Evolutionary conservation across 2,797 vertebrate genomes (phyloP), one percentile per base, ranked within the genome.

Genomic region (Philypnodon macrostomus): DNA sequence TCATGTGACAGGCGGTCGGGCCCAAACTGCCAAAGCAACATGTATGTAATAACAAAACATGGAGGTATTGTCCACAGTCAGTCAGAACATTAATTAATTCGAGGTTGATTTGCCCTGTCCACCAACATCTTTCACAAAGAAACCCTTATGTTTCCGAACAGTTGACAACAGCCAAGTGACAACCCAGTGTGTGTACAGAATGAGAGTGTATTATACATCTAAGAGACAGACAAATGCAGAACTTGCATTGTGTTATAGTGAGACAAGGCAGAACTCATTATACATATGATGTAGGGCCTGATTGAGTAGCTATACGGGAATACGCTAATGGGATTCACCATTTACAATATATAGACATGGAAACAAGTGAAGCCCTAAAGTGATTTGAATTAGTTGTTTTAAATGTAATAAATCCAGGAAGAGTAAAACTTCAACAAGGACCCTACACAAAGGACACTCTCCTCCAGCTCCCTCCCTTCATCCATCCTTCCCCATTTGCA

Each of bases 181-280:
- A 71, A 57, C 53, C 58, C n/a, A n/a, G n/a, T n/a, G n/a, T n/a
- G n/a, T n/a, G n/a, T n/a, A n/a, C n/a, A n/a, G n/a, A n/a, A n/a
- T n/a, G n/a, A n/a, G n/a, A n/a, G n/a, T n/a, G n/a, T n/a, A n/a
- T n/a, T n/a, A n/a, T n/a, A n/a, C n/a, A n/a, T n/a, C n/a, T n/a
- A n/a, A n/a, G n/a, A n/a, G n/a, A n/a, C 72, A 64, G 70, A 85
- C 65, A 80, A 80, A 29, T n/a, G n/a, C n/a, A n/a, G n/a, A n/a
- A n/a, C n/a, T n/a, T n/a, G n/a, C n/a, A n/a, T n/a, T n/a, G n/a
- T n/a, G n/a, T n/a, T n/a, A n/a, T n/a, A n/a, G n/a, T n/a, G n/a
- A 88, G 89, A 89, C 80, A 88, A 80, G 81, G 80, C 77, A 89
- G 84, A 90, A 88, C 83, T 90, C 85, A 88, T 90, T 89, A 90